Base-by-base conservation (phyloP, 1,140 invertebrate species). In the Dufourea novaeangliae region DNA sequence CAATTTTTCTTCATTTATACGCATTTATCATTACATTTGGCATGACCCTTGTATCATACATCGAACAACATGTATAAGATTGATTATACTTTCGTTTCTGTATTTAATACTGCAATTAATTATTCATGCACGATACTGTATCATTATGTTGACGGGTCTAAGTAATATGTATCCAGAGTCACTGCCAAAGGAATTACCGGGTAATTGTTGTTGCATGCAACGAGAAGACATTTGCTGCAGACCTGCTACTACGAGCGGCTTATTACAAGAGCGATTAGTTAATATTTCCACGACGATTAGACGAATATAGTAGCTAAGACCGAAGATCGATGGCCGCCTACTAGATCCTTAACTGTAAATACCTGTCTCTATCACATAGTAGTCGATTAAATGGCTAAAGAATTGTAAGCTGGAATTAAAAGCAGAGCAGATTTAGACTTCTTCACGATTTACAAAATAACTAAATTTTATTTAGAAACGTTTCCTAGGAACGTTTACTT, bases 121-220 rank as follows among this genome's bases (percentile, higher is more conserved):
- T 20, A 20, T 20, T 1, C 20, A n/a, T n/a, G 8, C 5, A n/a
- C 12, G 8, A 1, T 32, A 50, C 46, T 22, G 17, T n/a, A 17
- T 46, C 32, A 32, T 50, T 46, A 32, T 14, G 12, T 34, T 2
- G 44, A n/a, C 4, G 17, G 29, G 5, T 34, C 25, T 17, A 6
- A 67, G 52, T 67, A 67, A 34, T 17, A 67, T 67, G 44, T n/a
- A 22, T 11, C 27, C 2, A 22, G 29, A 2, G 10, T 52, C 29
- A 17, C 25, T 34, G 17, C n/a, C 32, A 17, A 2, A 50, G 27
- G 10, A 59, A 59, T 59, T 59, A 59, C 37, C 29, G 57, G n/a
- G n/a, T 61, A 61, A 61, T 61, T 61, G 32, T 61, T 61, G 37
- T 59, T 61, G 32, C 32, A 37, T 11, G 7, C 6, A 32, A 8